These are phyloP conservation scores for Eurystomus gularis DNA, from an alignment of 2,113 vertebrate species.

Conservation along the genomic window DNA sequence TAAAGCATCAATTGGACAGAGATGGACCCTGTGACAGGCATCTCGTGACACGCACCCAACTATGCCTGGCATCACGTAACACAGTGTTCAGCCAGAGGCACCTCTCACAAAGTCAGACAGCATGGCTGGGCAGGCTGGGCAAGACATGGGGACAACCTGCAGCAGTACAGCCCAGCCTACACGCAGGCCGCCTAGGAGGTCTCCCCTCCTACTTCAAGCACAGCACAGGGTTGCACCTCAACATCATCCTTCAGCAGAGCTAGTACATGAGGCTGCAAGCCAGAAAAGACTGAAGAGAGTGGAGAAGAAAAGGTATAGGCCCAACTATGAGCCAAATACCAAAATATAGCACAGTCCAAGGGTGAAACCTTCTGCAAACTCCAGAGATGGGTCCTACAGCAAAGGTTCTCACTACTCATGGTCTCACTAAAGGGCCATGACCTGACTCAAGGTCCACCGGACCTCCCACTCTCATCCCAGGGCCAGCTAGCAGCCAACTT, in stretches of 20 bases:
- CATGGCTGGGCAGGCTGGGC: fast-evolving
- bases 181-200: not conserved
- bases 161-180: not conserved
- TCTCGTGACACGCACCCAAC: not conserved
- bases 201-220: not conserved
- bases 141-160: not conserved
- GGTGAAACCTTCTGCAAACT: not conserved
- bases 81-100: not conserved
- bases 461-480: not conserved
- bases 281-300: not conserved
- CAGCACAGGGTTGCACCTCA: not conserved
- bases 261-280: not conserved
- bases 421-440: not conserved
- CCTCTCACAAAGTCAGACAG: not conserved
- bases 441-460: not conserved
- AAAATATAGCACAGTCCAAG: not conserved
- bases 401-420: not conserved
- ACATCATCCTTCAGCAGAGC: not conserved
- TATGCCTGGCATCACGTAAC: not conserved
- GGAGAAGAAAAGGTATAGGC: not conserved
- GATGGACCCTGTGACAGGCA: fast-evolving
- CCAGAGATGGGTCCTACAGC: not conserved
- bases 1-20: not conserved
- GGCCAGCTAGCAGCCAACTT: not conserved
- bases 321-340: not conserved